A percentile compares a stretch with the other conserved stretches of the same genome.
phyloP scores from a whole-genome alignment of 2,113 vertebrate genomes.

The Petromus typicus region DNA sequence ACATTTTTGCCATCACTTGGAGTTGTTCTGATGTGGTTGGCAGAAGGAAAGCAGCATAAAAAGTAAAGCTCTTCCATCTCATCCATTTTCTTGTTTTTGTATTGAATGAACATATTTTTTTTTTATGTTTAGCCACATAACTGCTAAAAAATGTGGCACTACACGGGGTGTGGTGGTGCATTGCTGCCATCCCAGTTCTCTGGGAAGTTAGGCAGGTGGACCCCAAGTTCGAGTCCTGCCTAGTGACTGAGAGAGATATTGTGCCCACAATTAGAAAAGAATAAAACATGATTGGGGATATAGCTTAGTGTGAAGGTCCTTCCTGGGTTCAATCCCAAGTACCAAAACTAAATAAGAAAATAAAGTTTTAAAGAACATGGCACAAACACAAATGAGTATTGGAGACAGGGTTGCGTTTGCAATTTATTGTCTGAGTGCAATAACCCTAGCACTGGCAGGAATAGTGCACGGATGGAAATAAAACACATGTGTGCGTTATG shows the following conservation, averaged over 20 bases:
- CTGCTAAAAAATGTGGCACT: not conserved
- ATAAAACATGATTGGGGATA: not conserved
- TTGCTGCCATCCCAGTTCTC: not conserved
- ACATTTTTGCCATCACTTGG: not conserved
- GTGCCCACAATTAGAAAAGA: not conserved
- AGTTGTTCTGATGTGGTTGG: not conserved
- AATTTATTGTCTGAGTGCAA: constrained; percentile 25
- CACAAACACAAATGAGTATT: not conserved
- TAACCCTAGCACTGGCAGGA: constrained; percentile 3
- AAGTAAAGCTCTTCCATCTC: not conserved
- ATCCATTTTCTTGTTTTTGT: not conserved
- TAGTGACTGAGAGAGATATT: not conserved
- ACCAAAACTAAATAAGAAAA: not conserved
- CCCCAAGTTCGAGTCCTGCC: not conserved
- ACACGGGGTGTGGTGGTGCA: not conserved
- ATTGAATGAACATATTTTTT: not conserved
- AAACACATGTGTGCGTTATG: constrained; percentile 59
- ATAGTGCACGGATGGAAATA: constrained; percentile 27
- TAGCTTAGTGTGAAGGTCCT: not conserved
- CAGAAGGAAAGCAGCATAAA: not conserved
- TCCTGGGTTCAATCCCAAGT: not conserved
- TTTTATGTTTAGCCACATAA: not conserved
- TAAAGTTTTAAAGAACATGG: not conserved
- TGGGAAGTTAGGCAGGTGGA: not conserved
- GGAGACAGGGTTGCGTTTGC: not conserved